Evolutionary conservation across 2,888 invertebrate species (phyloP), one percentile per base, ranked within the genome.

Genomic region (Cheilosia scutellata): DNA sequence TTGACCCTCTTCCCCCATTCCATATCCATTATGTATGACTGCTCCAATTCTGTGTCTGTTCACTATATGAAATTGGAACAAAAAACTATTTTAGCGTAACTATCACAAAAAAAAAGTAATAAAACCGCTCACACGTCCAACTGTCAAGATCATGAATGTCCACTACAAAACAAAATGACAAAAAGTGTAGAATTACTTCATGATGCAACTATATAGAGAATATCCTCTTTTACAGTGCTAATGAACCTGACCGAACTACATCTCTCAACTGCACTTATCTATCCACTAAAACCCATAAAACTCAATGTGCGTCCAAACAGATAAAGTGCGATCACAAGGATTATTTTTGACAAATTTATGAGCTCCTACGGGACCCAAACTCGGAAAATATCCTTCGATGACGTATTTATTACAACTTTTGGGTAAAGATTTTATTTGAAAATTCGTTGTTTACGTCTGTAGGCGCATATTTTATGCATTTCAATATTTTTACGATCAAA

Each of bases 341-440:
- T 74, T 77, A 63, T 57, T 82, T 51, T 86, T 86, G 86, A 82
- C 76, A 77, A 77, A 86, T 86, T 86, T 82, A 86, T 86, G 86
- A 82, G 66, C 51, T 86, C 58, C 68, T 72, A 37, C 47, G 76
- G 86, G 76, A 82, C 66, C 42, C 20, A 53, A 65, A 47, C 74
- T 13, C 62, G 51, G 11, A 27, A 55, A 78, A 74, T 44, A 47
- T 77, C 62, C 57, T 62, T 76, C 66, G 86, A 65, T 86, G 86
- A 86, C 77, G 82, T 82, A 82, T 86, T 86, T 86, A 86, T 82
- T 65, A 72, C 29, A 44, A 68, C 20, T 63, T 51, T 58, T 74
- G 27, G 60, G 51, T 53, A 47, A 4, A 37, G 16, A 47, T 62
- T 51, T 57, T 44, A 72, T 78, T 65, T 16, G 31, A 65, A 37